These are phyloP conservation scores for Candidula unifasciata DNA, from an alignment of 2,888 invertebrate species.

Conservation along the genomic window DNA sequence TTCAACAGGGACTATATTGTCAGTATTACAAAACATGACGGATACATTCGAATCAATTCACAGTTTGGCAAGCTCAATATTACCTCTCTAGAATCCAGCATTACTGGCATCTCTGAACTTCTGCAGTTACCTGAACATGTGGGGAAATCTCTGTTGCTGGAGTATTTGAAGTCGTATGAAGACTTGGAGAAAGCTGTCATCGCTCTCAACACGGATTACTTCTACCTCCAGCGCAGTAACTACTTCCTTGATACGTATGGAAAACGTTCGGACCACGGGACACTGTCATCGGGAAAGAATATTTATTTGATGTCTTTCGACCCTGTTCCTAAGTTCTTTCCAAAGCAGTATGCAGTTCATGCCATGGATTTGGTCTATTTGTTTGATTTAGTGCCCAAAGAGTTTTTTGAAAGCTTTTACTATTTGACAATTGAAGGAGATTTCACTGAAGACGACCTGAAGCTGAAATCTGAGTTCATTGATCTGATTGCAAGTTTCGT, in stretches of 20 bases:
- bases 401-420: background rate
- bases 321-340: conserved; percentile 10
- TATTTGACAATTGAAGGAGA: background rate
- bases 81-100: conserved; percentile 7
- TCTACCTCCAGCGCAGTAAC: conserved; percentile 27
- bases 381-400: background rate
- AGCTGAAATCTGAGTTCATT: background rate
- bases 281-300: background rate
- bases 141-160: background rate
- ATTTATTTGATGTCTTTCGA: conserved; percentile 20
- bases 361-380: conserved; percentile 13
- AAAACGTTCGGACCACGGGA: background rate
- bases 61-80: conserved; percentile 2
- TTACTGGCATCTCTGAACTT: background rate
- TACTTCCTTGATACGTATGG: background rate
- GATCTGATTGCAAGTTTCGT: conserved; percentile 15
- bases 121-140: conserved; percentile 24
- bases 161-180: conserved; percentile 17
- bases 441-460: background rate
- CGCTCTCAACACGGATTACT: conserved; percentile 2
- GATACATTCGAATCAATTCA: conserved; percentile 14
- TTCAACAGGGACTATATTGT: conserved; percentile 23
- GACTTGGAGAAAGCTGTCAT: conserved; percentile 15
- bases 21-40: conserved; percentile 32
- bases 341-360: conserved; percentile 12